A percentile compares a stretch with the other conserved stretches of the same genome.
Conservation (phyloP, 1,140 invertebrate species). For the Homarus americanus region DNA sequence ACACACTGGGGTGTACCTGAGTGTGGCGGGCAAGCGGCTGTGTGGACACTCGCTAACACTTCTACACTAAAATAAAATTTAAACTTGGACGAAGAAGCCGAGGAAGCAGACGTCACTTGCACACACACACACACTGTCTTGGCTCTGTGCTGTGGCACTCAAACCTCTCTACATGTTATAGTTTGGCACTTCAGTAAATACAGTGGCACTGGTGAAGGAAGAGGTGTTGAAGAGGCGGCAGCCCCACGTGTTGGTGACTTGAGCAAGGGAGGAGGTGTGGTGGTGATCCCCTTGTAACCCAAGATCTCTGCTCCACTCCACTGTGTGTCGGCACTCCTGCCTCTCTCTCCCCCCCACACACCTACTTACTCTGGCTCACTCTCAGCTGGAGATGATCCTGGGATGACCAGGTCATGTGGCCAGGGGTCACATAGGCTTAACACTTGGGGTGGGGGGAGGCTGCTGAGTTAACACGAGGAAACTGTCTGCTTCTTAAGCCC, state of each 20-base stretch:
- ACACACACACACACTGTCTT: neutral
- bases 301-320: neutral
- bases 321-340: neutral
- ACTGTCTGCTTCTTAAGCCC: neutral
- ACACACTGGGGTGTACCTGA: neutral
- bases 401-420: neutral
- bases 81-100: neutral
- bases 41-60: neutral
- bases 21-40: neutral
- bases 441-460: neutral
- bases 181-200: conserved; percentile 35
- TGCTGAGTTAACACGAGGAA: neutral
- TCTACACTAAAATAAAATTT: too few species aligned
- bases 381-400: neutral
- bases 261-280: conserved; percentile 8
- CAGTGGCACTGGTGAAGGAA: conserved; percentile 5
- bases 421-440: neutral
- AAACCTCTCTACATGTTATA: neutral
- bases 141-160: neutral
- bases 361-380: neutral
- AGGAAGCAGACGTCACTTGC: neutral
- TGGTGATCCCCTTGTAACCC: conserved; percentile 5
- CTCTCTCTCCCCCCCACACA: neutral
- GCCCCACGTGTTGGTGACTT: conserved; percentile 25
- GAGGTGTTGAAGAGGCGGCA: neutral